Base-by-base conservation (phyloP, 2,113 vertebrate species). In the Irena cyanogastra region DNA sequence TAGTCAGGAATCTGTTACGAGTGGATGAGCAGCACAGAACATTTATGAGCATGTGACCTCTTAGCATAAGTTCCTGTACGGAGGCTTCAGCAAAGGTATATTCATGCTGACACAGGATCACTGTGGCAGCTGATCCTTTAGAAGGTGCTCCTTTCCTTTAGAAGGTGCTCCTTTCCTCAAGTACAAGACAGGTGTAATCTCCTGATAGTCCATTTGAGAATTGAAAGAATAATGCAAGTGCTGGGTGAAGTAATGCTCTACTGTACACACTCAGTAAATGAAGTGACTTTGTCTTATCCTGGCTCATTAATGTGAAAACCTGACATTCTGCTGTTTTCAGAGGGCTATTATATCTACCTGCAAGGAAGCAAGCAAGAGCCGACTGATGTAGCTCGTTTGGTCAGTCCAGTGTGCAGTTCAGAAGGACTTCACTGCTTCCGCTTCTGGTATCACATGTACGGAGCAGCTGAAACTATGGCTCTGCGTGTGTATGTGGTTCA, bases 361-460 rank as follows among this genome's bases (percentile, higher is more conserved):
- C 97, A 98, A 90, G 98, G 96, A 30, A 92, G 94, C 16, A 65
- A 76, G 21, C 95, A 93, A 33, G 10, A 79, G 9, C 75, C 71
- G 30, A 92, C 97, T 47, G 98, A 98, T 61, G 60, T 95, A 9
- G 98, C 98, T 21, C 96, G 87, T 5, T 81, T 98, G 77, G 61
- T 98, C 84, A 98, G 98, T 80, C 95, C 97, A 16, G 33, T 33
- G 27, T 98, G 98, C 81, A 64, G 77, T 33, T 85, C 90, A 18
- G 49, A 77, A 17, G 98, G 98, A 77, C 82, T 94, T 3, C 93
- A 98, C 75, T 99, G 98, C 92, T 93, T 98, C 76, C 79, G 90
- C 19, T 98, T 99, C 94, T 98, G 98, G 98, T 98, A 98, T 89
- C 97, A 98, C 89, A 98, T 98, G 98, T 98, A 98, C 4, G 98